These are phyloP conservation scores for Drosophila rufa DNA, from an alignment of 1,140 invertebrate genomes.

Conservation along the genomic window DNA sequence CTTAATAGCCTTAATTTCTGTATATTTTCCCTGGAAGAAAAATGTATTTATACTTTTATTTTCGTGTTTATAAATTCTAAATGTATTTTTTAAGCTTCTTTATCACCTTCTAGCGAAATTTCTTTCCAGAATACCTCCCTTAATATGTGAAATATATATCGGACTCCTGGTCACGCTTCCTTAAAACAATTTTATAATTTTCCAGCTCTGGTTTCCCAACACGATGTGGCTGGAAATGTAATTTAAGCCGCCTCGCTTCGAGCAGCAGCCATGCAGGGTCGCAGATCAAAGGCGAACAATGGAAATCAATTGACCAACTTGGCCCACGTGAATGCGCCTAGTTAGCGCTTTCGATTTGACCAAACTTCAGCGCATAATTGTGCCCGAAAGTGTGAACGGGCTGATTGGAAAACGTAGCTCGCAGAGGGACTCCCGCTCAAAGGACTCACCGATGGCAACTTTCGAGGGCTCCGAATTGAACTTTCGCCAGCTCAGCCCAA, in stretches of 20 bases:
- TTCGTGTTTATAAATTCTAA: too few species aligned
- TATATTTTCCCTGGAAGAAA: too few species aligned
- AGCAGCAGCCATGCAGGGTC: slow-evolving; percentile 14
- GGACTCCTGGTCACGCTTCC: slow-evolving; percentile 17
- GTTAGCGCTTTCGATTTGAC: slow-evolving; percentile 55
- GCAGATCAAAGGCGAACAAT: slow-evolving; percentile 46
- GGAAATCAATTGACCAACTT: slow-evolving; percentile 51
- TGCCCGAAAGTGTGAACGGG: slow-evolving; percentile 29
- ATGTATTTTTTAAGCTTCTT: neutral
- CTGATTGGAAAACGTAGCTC: slow-evolving; percentile 22
- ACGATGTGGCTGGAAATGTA: slow-evolving; percentile 10
- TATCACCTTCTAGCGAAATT: neutral
- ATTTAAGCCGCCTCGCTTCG: slow-evolving; percentile 2
- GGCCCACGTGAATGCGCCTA: slow-evolving; percentile 56
- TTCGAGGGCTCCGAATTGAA: slow-evolving; percentile 39
- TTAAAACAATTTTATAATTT: slow-evolving; percentile 49
- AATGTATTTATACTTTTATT: too few species aligned
- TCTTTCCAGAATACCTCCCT: neutral
- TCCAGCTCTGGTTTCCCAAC: slow-evolving; percentile 9
- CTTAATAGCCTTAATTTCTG: neutral
- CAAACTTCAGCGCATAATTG: slow-evolving; percentile 41
- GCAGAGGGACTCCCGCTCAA: slow-evolving; percentile 3
- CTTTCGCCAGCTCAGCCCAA: slow-evolving; percentile 25
- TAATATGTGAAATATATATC: neutral
- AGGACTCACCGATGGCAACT: slow-evolving; percentile 33